Percentiles rank a stretch among this genome's conserved stretches.
Evolutionary conservation across 2,113 vertebrate genomes (phyloP).

Genomic region (Pangasianodon gigas): DNA sequence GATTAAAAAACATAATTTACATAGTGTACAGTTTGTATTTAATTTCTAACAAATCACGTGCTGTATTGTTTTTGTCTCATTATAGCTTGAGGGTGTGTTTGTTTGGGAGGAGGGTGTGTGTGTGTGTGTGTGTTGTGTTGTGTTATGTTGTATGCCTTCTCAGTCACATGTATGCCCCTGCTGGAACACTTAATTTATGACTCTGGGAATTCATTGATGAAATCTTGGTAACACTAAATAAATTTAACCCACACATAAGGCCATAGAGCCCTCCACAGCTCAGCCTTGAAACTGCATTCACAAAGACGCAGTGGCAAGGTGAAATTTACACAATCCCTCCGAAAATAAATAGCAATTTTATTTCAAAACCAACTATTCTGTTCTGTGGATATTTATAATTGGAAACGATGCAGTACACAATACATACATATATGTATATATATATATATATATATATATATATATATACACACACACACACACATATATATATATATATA

Average conservation of each 20-base stretch:
- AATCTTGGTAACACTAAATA: slow-evolving; percentile 44
- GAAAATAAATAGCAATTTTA: background rate
- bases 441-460: too few species aligned
- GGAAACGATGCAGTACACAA: too few species aligned
- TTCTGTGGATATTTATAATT: too few species aligned
- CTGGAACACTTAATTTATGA: slow-evolving; percentile 52
- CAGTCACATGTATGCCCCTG: slow-evolving; percentile 41
- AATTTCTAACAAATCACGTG: background rate
- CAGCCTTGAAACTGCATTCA: slow-evolving; percentile 58
- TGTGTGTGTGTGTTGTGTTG: slow-evolving; percentile 27
- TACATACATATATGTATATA: too few species aligned
- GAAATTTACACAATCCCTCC: background rate
- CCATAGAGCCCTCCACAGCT: slow-evolving; percentile 66
- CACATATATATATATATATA: too few species aligned
- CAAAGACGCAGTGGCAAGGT: background rate
- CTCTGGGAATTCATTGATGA: slow-evolving; percentile 55
- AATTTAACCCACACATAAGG: slow-evolving; percentile 44
- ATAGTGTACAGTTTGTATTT: background rate
- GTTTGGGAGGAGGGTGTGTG: background rate
- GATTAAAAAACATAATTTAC: background rate
- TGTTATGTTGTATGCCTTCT: slow-evolving; percentile 11
- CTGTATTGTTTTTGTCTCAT: slow-evolving; percentile 23
- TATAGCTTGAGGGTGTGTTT: slow-evolving; percentile 5
- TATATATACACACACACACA: too few species aligned
- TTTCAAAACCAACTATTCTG: too few species aligned